A percentile compares a stretch with the other conserved stretches of the same genome.
phyloP scores from a whole-genome alignment of 1,140 invertebrate genomes.

The Chionoecetes opilio region DNA sequence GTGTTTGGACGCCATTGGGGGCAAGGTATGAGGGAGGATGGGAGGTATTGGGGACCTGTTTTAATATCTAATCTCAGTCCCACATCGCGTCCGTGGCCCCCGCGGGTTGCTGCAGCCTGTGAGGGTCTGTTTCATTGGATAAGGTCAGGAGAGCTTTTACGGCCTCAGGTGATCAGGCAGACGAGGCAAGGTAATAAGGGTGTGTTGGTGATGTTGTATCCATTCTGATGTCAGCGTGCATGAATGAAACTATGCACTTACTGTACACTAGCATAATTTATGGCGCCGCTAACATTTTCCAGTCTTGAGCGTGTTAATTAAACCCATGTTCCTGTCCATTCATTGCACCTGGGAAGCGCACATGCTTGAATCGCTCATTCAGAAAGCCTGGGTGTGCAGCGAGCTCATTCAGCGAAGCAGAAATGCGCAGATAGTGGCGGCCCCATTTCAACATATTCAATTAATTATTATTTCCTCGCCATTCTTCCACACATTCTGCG shows the following conservation, averaged over 20 bases:
- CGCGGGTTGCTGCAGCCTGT: not conserved
- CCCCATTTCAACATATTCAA: too few species aligned
- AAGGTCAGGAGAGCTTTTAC: conserved; percentile 5
- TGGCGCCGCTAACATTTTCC: not conserved
- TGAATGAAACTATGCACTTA: not conserved
- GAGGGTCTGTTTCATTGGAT: not conserved
- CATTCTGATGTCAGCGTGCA: not conserved
- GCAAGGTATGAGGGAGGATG: not conserved
- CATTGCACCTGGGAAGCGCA: not conserved
- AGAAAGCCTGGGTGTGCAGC: not conserved
- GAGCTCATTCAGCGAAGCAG: conserved; percentile 1
- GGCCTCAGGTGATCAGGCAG: not conserved
- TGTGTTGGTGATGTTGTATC: not conserved
- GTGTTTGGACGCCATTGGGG: not conserved
- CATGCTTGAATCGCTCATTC: not conserved
- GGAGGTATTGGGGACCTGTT: not conserved
- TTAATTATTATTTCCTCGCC: not conserved
- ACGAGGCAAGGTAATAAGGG: conserved; percentile 5
- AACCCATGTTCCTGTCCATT: not conserved
- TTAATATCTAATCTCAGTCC: not conserved
- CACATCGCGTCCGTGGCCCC: not conserved
- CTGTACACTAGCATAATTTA: not conserved
- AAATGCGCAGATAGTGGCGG: not conserved
- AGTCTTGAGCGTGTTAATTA: not conserved
- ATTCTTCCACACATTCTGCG: not conserved